phyloP scores from a whole-genome alignment of 23 tunicate genomes.

The Styela plicata region DNA sequence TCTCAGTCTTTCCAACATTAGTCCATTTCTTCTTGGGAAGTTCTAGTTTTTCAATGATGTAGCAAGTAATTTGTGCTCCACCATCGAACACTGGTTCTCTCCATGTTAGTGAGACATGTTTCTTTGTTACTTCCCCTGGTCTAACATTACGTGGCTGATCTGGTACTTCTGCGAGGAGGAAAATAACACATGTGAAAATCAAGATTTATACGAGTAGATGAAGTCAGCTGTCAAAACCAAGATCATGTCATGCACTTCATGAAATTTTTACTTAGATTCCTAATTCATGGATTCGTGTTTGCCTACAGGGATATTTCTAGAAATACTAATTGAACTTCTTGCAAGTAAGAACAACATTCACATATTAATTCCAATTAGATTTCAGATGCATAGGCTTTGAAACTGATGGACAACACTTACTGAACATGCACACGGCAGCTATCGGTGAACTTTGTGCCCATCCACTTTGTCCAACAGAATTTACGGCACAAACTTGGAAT shows the following conservation, averaged over 20 bases:
- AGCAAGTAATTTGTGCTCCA: conserved; percentile 58
- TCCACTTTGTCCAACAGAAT: conserved; percentile 65
- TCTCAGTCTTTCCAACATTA: conserved; percentile 54
- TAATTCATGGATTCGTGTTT: too few species aligned
- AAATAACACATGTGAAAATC: too few species aligned
- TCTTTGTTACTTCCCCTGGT: conserved; percentile 28
- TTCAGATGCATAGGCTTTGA: too few species aligned
- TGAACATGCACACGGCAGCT: conserved; percentile 86
- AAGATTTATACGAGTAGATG: too few species aligned
- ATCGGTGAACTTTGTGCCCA: conserved; percentile 84
- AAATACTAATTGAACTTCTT: too few species aligned
- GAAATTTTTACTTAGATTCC: too few species aligned
- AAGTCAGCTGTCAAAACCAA: too few species aligned
- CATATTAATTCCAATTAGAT: too few species aligned
- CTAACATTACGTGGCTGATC: conserved; percentile 51
- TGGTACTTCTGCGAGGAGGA: conserved; percentile 73
- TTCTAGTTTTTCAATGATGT: conserved; percentile 77
- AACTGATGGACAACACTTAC: not conserved
- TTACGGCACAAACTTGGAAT: conserved; percentile 79
- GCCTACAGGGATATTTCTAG: too few species aligned
- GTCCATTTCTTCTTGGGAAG: conserved; percentile 59
- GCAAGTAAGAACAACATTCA: too few species aligned
- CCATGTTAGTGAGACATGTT: conserved; percentile 72
- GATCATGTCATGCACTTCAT: too few species aligned
- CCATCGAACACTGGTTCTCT: conserved; percentile 92